These are phyloP conservation scores for Halcyon badia DNA, from an alignment of 2,797 vertebrate genomes.

Conservation along the genomic window DNA sequence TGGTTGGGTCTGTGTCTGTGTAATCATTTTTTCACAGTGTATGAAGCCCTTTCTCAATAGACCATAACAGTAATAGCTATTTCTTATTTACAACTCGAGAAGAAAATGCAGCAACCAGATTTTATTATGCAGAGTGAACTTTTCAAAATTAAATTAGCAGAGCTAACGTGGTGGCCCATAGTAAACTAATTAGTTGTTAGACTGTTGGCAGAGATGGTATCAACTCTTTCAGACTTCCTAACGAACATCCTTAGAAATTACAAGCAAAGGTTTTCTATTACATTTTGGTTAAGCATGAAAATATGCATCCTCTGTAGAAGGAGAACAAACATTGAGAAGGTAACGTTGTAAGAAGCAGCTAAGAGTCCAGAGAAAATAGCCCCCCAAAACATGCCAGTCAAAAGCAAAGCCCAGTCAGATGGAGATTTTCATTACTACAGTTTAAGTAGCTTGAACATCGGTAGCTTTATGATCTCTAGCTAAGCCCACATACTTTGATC, in stretches of 20 bases:
- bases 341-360: neutral
- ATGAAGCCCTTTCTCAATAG: conserved; percentile 37
- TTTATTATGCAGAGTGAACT: conserved; percentile 39
- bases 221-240: neutral
- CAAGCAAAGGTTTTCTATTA: neutral
- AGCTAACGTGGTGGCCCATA: neutral
- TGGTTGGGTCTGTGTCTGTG: conserved; percentile 48
- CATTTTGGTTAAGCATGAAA: neutral
- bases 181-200: conserved; percentile 28
- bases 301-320: neutral
- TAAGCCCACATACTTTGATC: neutral
- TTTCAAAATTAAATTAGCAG: conserved; percentile 47
- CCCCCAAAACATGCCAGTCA: neutral
- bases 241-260: neutral
- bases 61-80: neutral
- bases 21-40: conserved; percentile 50
- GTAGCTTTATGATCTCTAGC: neutral
- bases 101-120: conserved; percentile 27
- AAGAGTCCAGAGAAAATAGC: neutral
- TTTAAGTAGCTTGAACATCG: neutral
- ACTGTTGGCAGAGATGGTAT: conserved; percentile 12
- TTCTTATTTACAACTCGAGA: conserved; percentile 34
- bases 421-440: neutral
- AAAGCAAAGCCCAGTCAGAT: neutral
- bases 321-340: neutral